Conservation (phyloP, 2,113 vertebrate genomes). For the Nesogale talazaci region DNA sequence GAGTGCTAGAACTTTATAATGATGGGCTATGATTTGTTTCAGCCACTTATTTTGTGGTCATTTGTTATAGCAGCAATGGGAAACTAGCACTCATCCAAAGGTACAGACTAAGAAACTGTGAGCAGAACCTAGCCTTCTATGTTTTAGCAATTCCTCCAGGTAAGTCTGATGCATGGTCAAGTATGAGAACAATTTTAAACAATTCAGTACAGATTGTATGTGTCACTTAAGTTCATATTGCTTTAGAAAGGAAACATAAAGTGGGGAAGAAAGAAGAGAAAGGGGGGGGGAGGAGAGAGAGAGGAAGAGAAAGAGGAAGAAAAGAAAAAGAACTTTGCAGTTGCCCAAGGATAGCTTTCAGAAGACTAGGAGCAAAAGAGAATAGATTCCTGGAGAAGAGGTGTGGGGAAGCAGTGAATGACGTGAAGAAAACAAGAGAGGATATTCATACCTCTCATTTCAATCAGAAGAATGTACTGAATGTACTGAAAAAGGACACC, state of each 20-base stretch:
- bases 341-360: not conserved
- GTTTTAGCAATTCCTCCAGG: not conserved
- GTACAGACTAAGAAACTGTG: not conserved
- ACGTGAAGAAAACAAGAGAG: not conserved
- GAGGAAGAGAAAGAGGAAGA: conserved; percentile 60
- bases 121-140: not conserved
- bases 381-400: not conserved
- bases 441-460: no score
- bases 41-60: not conserved
- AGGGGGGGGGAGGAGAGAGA: not conserved
- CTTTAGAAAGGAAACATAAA: not conserved
- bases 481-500: not conserved
- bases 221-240: conserved; percentile 71
- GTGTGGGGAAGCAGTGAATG: not conserved
- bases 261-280: conserved; percentile 57
- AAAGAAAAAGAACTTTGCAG: not conserved
- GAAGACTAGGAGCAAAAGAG: not conserved
- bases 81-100: no score
- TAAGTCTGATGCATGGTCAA: not conserved
- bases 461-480: not conserved
- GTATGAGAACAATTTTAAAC: not conserved
- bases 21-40: not conserved
- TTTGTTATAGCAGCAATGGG: not conserved
- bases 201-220: conserved; percentile 71
- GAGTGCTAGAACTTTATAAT: not conserved